These are phyloP conservation scores for Orientallactaga bullata DNA, from an alignment of 2,113 vertebrate species.

Conservation along the genomic window DNA sequence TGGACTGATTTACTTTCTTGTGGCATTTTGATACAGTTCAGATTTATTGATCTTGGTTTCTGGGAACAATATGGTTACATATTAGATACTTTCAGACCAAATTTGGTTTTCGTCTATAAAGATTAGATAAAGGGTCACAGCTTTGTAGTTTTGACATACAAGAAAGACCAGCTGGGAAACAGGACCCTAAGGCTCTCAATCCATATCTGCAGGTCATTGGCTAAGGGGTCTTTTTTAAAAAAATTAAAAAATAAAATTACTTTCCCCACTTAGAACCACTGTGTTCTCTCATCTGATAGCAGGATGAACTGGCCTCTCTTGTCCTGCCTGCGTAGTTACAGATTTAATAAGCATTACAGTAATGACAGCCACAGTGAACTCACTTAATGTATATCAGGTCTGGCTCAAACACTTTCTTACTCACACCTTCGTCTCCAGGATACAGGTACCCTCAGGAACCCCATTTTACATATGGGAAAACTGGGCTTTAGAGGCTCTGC, in stretches of 20 bases:
- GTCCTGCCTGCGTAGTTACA: not conserved
- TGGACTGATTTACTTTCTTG: slow-evolving; percentile 79
- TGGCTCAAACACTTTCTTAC: not conserved
- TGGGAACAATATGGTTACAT: slow-evolving; percentile 77
- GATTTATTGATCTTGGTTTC: slow-evolving; percentile 83
- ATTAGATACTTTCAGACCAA: slow-evolving; percentile 71
- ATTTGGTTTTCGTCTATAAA: slow-evolving; percentile 64
- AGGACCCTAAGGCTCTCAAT: not conserved
- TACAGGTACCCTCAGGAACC: not conserved
- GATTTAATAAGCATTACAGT: not conserved
- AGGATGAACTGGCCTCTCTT: not conserved
- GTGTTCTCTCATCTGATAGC: not conserved
- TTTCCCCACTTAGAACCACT: not conserved
- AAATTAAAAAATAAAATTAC: not conserved
- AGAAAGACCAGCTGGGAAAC: not conserved
- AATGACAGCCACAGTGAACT: not conserved
- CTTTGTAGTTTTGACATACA: not conserved
- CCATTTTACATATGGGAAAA: slow-evolving; percentile 7
- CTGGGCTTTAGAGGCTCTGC: not conserved
- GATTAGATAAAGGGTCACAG: slow-evolving; percentile 8
- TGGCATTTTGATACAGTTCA: slow-evolving; percentile 83
- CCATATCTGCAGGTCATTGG: not conserved
- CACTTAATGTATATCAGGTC: accelerated
- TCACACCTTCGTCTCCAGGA: not conserved
- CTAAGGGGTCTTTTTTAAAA: too few relatives aligned